Conservation (phyloP, 1,140 invertebrate species). For the Atopsyche davidsoni region DNA sequence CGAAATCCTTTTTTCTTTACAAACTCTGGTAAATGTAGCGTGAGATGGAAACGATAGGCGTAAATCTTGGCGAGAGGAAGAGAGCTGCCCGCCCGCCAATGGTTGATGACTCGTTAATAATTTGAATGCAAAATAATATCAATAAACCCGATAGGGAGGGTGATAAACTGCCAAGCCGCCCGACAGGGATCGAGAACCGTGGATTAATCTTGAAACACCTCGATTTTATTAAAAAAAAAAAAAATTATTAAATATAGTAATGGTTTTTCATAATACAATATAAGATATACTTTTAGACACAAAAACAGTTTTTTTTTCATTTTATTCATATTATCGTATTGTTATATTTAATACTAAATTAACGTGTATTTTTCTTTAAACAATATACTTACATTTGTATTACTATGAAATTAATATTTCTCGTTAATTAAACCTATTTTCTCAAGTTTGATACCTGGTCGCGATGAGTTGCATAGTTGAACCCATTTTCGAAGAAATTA, state of each 20-base stretch:
- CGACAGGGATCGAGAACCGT: not conserved
- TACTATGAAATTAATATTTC: not conserved
- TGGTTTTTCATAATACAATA: too few relatives aligned
- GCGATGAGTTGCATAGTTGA: too few relatives aligned
- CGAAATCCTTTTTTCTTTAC: too few relatives aligned
- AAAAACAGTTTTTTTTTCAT: not conserved
- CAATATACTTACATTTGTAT: not conserved
- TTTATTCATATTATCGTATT: too few relatives aligned
- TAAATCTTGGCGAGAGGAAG: too few relatives aligned
- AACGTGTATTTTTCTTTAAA: conserved; percentile 1
- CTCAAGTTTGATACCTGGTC: too few relatives aligned
- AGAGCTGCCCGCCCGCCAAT: conserved; percentile 3
- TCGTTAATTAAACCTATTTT: too few relatives aligned
- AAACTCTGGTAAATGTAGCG: too few relatives aligned
- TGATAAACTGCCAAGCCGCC: conserved; percentile 17
- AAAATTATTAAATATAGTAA: not conserved
- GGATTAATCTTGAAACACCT: not conserved
- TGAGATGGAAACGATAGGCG: too few relatives aligned
- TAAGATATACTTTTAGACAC: too few relatives aligned
- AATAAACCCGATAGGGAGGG: conserved; percentile 20
- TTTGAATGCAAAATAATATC: conserved; percentile 24
- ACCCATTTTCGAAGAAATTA: not conserved
- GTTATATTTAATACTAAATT: too few relatives aligned
- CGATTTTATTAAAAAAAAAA: not conserved
- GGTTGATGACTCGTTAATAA: conserved; percentile 23